These are phyloP conservation scores for Microcebus lehilahytsara DNA, from an alignment of 2,113 vertebrate species.

Conservation along the genomic window DNA sequence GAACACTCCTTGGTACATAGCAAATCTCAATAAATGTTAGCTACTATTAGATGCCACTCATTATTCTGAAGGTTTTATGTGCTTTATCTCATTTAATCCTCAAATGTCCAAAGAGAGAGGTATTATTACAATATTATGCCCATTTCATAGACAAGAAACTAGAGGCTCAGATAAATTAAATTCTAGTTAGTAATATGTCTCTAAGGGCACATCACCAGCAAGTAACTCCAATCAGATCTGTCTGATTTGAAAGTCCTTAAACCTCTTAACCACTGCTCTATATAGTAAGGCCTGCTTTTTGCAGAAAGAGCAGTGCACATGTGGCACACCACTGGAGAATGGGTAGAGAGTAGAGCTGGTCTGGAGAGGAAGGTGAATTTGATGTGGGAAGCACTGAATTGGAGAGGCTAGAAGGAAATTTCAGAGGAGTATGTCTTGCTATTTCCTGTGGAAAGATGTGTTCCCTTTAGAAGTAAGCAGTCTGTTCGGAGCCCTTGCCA, in stretches of 20 bases:
- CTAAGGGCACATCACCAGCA: background rate
- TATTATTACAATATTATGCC: background rate
- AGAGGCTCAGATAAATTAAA: background rate
- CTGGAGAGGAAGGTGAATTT: background rate
- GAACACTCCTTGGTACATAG: background rate
- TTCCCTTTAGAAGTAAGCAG: conserved; percentile 41
- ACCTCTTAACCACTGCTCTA: background rate
- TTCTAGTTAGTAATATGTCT: background rate
- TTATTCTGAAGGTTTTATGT: background rate
- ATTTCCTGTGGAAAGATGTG: conserved; percentile 20
- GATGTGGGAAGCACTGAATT: background rate
- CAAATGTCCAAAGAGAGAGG: background rate
- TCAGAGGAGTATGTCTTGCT: background rate
- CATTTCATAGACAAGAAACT: conserved; percentile 5
- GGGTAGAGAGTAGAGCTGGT: background rate
- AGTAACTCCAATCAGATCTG: background rate
- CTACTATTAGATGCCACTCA: background rate
- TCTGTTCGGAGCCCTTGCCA: background rate
- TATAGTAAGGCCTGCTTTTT: background rate
- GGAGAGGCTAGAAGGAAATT: background rate
- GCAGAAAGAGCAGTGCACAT: background rate
- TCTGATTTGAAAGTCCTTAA: background rate
- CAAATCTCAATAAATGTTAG: background rate
- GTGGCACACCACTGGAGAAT: background rate
- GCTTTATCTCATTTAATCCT: background rate